Conservation (phyloP, 2,113 vertebrate species). For the Hippocampus mohnikei region DNA sequence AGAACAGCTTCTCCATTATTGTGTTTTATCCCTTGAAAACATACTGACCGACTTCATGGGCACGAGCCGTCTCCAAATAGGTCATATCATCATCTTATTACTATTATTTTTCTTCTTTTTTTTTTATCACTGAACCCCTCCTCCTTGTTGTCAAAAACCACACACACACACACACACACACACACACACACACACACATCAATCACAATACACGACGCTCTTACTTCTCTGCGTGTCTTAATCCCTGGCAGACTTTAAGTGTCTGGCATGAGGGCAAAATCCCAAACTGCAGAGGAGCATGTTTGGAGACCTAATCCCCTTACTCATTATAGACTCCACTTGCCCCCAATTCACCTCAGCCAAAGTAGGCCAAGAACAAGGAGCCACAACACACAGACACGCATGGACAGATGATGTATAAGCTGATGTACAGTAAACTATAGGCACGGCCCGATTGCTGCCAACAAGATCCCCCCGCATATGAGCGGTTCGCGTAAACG, state of each 20-base stretch:
- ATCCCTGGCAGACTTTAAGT: slow-evolving; percentile 78
- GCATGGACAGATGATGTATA: slow-evolving; percentile 46
- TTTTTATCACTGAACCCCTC: slow-evolving; percentile 37
- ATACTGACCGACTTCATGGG: slow-evolving; percentile 52
- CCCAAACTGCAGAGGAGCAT: slow-evolving; percentile 73
- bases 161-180: not conserved
- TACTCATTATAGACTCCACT: slow-evolving; percentile 65
- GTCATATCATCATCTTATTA: slow-evolving; percentile 55
- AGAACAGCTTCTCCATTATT: slow-evolving; percentile 61
- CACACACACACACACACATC: slow-evolving; percentile 12
- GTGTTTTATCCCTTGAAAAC: slow-evolving; percentile 60
- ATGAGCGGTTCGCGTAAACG: not conserved
- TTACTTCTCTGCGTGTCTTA: slow-evolving; percentile 74
- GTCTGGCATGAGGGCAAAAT: slow-evolving; percentile 72
- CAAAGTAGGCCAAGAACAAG: slow-evolving; percentile 78
- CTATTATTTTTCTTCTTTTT: slow-evolving; percentile 35
- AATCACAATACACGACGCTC: slow-evolving; percentile 58
- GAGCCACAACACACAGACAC: slow-evolving; percentile 51
- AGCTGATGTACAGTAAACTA: slow-evolving; percentile 27
- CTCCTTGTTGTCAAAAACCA: slow-evolving; percentile 50
- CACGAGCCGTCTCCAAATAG: slow-evolving; percentile 56
- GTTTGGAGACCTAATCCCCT: slow-evolving; percentile 73
- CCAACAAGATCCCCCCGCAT: not conserved
- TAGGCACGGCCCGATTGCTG: slow-evolving; percentile 24
- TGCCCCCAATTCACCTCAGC: slow-evolving; percentile 72